A percentile compares a stretch with the other conserved stretches of the same genome.
phyloP scores from a whole-genome alignment of 1,140 invertebrate species.

The Odontomachus brunneus region DNA sequence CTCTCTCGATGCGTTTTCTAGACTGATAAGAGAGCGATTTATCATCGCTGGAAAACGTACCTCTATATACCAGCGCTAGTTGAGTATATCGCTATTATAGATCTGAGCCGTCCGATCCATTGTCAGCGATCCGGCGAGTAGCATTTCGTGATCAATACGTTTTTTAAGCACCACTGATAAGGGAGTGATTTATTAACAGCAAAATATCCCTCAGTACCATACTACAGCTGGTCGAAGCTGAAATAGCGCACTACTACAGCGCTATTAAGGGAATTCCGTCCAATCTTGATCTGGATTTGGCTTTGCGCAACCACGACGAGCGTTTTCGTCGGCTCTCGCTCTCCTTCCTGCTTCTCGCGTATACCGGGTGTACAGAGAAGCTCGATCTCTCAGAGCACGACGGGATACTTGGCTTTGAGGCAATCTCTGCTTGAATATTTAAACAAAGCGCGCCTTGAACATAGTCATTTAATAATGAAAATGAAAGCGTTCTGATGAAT shows the following conservation, averaged over 20 bases:
- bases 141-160: conserved; percentile 3
- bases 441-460: not conserved
- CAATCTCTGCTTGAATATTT: not conserved
- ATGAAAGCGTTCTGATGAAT: not conserved
- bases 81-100: conserved; percentile 3
- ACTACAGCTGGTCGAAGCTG: not conserved
- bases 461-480: not conserved
- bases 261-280: conserved; percentile 31
- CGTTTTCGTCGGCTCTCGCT: conserved; percentile 25
- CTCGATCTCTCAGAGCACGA: not conserved
- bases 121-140: not conserved
- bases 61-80: not conserved
- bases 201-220: not conserved
- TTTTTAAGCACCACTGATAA: conserved; percentile 15
- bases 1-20: not conserved
- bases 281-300: conserved; percentile 44
- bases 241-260: conserved; percentile 8
- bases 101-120: conserved; percentile 3
- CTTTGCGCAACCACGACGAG: conserved; percentile 18
- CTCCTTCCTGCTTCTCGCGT: conserved; percentile 19
- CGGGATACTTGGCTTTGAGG: not conserved
- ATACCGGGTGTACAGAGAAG: not conserved
- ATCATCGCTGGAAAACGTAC: conserved; percentile 10
- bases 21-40: conserved; percentile 1
- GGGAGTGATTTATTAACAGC: conserved; percentile 32